Evolutionary conservation across 2,888 invertebrate species (phyloP).

Genomic region (Pinctada fucata): DNA sequence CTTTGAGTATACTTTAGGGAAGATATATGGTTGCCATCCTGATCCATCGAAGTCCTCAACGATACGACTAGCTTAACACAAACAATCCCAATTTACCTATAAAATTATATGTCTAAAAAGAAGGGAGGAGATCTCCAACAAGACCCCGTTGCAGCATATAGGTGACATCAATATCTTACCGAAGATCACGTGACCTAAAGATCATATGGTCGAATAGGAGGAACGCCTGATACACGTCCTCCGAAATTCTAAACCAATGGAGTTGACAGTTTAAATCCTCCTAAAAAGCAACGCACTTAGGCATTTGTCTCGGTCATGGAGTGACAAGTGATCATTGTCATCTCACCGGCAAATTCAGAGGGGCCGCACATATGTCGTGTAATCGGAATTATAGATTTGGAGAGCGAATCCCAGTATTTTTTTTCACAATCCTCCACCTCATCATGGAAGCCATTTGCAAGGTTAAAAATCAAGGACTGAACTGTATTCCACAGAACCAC

Average conservation of each 20-base stretch:
- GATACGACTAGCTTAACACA: slow-evolving; percentile 13
- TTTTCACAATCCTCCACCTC: slow-evolving; percentile 34
- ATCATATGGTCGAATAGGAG: slow-evolving; percentile 9
- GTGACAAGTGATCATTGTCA: slow-evolving; percentile 38
- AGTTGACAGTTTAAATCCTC: not conserved
- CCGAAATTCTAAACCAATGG: not conserved
- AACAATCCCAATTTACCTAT: slow-evolving; percentile 19
- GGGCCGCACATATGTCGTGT: slow-evolving; percentile 13
- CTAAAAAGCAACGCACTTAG: not conserved
- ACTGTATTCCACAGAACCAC: not conserved
- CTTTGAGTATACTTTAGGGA: not conserved
- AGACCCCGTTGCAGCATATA: too few species aligned
- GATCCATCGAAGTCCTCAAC: slow-evolving; percentile 14
- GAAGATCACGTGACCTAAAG: slow-evolving; percentile 4
- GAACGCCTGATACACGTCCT: slow-evolving; percentile 1
- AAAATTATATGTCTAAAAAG: slow-evolving; percentile 17
- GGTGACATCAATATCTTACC: not conserved
- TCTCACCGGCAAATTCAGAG: slow-evolving; percentile 29
- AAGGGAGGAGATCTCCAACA: too few species aligned
- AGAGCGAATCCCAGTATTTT: slow-evolving; percentile 31
- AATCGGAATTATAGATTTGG: slow-evolving; percentile 22
- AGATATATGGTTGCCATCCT: slow-evolving; percentile 5
- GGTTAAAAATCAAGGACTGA: slow-evolving; percentile 34
- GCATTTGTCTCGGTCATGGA: slow-evolving; percentile 15
- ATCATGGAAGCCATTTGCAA: slow-evolving; percentile 36